Conservation (phyloP, 1,140 invertebrate species). For the Philopotamus ludificatus region DNA sequence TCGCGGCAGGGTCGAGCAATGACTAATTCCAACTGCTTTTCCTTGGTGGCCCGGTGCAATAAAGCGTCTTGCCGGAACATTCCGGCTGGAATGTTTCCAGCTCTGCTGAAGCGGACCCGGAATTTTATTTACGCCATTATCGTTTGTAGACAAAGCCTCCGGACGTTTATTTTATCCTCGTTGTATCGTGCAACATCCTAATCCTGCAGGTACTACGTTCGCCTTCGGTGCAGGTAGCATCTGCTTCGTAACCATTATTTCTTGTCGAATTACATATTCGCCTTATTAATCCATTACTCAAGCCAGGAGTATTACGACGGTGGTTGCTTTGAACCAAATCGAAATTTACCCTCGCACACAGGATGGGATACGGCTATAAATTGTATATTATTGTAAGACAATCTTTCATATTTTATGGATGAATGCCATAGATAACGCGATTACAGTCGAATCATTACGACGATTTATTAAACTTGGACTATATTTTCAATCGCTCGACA, state of each 20-base stretch:
- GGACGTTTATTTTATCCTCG: slow-evolving; percentile 8
- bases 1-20: no score
- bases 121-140: slow-evolving; percentile 20
- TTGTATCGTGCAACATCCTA: slow-evolving; percentile 8
- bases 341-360: not conserved
- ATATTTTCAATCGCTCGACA: no score
- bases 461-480: no score
- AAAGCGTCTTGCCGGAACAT: slow-evolving; percentile 9
- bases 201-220: not conserved
- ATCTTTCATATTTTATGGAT: no score
- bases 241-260: not conserved
- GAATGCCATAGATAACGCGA: no score
- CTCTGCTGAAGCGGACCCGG: not conserved
- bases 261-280: not conserved
- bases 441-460: no score
- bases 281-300: slow-evolving; percentile 4
- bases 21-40: no score
- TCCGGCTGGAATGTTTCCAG: slow-evolving; percentile 3
- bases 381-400: no score
- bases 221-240: not conserved
- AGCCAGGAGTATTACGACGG: not conserved
- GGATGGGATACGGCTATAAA: no score
- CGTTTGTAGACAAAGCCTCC: slow-evolving; percentile 22
- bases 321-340: not conserved
- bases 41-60: slow-evolving; percentile 10